These are phyloP conservation scores for Plestiodon gilberti DNA, from an alignment of 2,113 vertebrate species.

Conservation along the genomic window DNA sequence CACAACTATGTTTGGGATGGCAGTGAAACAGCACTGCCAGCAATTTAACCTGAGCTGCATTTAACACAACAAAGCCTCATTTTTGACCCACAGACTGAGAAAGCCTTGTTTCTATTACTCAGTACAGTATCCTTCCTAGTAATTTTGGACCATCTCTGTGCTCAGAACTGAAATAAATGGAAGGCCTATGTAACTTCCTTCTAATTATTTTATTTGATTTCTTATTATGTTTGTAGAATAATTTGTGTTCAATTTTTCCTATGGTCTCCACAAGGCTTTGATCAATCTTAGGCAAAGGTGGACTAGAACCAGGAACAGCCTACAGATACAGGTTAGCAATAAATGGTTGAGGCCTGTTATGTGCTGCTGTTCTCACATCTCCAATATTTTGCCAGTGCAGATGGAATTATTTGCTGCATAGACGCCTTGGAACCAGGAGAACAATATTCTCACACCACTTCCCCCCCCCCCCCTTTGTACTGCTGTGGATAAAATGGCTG, in stretches of 20 bases:
- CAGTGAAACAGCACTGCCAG: constrained; percentile 27
- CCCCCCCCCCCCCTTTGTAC: too few species aligned
- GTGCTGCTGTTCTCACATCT: too few species aligned
- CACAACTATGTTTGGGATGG: constrained; percentile 31
- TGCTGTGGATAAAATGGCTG: too few species aligned
- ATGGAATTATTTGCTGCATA: too few species aligned
- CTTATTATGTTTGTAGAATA: constrained; percentile 48
- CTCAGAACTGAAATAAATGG: constrained; percentile 23
- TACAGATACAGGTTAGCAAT: too few species aligned
- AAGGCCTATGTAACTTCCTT: constrained; percentile 18
- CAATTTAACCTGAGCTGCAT: not conserved
- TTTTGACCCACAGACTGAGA: constrained; percentile 18
- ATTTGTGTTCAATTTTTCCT: constrained; percentile 43
- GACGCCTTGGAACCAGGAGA: too few species aligned
- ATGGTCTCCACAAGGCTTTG: too few species aligned
- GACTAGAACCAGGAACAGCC: too few species aligned
- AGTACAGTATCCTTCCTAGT: not conserved
- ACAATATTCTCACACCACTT: too few species aligned
- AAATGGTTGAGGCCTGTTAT: too few species aligned
- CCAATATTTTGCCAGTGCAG: too few species aligned
- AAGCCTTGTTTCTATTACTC: constrained; percentile 12
- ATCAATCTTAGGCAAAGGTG: too few species aligned
- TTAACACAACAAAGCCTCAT: not conserved
- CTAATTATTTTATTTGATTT: constrained; percentile 39
- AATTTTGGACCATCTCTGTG: constrained; percentile 39